phyloP scores from a whole-genome alignment of 2,888 invertebrate species.

The Scaptomyza reducta region DNA sequence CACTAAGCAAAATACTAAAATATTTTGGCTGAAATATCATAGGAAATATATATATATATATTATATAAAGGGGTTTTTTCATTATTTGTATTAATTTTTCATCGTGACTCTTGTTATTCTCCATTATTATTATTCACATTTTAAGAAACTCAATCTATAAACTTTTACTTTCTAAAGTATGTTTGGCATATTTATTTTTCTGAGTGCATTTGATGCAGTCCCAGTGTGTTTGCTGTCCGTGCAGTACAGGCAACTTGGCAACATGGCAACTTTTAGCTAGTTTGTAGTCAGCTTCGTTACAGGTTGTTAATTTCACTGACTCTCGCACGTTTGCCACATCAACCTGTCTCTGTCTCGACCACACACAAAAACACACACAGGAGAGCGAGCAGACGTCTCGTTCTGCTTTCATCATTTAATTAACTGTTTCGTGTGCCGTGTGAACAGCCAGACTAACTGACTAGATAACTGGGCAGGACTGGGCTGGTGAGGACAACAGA shows the following conservation, averaged over 20 bases:
- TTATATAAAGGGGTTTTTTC: no score
- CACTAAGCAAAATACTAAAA: constrained; percentile 1
- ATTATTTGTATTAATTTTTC: neutral
- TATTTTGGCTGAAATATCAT: neutral
- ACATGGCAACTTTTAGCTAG: constrained; percentile 32
- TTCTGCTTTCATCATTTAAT: constrained; percentile 75
- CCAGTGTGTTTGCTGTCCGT: neutral
- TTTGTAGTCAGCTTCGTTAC: constrained; percentile 29
- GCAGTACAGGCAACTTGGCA: constrained; percentile 14
- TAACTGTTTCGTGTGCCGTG: constrained; percentile 70
- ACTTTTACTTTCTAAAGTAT: no score
- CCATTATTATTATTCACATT: no score
- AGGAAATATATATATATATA: no score
- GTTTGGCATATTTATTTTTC: neutral
- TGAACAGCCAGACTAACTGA: constrained; percentile 6
- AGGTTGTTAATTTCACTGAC: constrained; percentile 33
- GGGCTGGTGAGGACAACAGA: neutral
- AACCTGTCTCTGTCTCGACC: constrained; percentile 3
- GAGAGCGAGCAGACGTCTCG: neutral
- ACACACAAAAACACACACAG: neutral
- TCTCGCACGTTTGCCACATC: constrained; percentile 25
- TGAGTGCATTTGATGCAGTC: neutral
- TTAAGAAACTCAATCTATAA: no score
- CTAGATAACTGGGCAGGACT: neutral
- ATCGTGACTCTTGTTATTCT: neutral